These are phyloP conservation scores for Osmerus eperlanus DNA, from an alignment of 2,113 vertebrate genomes.

Conservation along the genomic window DNA sequence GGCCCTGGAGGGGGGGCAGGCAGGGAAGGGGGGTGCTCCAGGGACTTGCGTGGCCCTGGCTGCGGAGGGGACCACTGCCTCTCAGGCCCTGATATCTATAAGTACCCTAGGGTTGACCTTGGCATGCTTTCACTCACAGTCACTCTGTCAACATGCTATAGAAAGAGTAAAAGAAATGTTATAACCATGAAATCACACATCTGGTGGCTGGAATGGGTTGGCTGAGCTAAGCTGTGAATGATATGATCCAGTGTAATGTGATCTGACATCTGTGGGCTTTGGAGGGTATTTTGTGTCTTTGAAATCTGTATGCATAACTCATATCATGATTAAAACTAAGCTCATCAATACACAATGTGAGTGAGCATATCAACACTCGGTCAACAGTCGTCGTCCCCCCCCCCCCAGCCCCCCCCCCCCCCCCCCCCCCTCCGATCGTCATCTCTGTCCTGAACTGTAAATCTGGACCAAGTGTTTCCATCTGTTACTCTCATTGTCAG, in stretches of 20 bases:
- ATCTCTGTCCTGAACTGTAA: slow-evolving; percentile 31
- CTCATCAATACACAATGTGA: slow-evolving; percentile 3
- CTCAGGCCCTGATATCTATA: slow-evolving; percentile 53
- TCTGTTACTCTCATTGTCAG: slow-evolving; percentile 52
- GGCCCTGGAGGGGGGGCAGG: slow-evolving; percentile 40
- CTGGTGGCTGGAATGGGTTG: background rate
- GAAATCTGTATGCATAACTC: slow-evolving; percentile 33
- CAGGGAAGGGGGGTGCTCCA: slow-evolving; percentile 49
- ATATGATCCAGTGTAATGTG: slow-evolving; percentile 39
- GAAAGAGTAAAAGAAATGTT: slow-evolving; percentile 12
- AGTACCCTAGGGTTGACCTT: slow-evolving; percentile 65
- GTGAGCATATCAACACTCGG: slow-evolving; percentile 35
- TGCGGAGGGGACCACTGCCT: slow-evolving; percentile 59
- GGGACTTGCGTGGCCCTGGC: slow-evolving; percentile 59
- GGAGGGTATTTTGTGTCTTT: slow-evolving; percentile 36
- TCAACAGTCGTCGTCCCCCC: slow-evolving; percentile 24
- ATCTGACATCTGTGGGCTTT: slow-evolving; percentile 43
- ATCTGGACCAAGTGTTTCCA: slow-evolving; percentile 47
- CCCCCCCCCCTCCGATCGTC: slow-evolving; percentile 10
- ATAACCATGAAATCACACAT: background rate
- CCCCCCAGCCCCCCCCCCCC: slow-evolving; percentile 8
- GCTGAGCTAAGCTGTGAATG: slow-evolving; percentile 14
- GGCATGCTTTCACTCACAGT: slow-evolving; percentile 38
- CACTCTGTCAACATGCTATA: slow-evolving; percentile 35
- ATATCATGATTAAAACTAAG: slow-evolving; percentile 39